Percentiles rank a stretch among this genome's conserved stretches.
phyloP scores from a whole-genome alignment of 2,888 invertebrate species.

The Andrena chrysosceles region DNA sequence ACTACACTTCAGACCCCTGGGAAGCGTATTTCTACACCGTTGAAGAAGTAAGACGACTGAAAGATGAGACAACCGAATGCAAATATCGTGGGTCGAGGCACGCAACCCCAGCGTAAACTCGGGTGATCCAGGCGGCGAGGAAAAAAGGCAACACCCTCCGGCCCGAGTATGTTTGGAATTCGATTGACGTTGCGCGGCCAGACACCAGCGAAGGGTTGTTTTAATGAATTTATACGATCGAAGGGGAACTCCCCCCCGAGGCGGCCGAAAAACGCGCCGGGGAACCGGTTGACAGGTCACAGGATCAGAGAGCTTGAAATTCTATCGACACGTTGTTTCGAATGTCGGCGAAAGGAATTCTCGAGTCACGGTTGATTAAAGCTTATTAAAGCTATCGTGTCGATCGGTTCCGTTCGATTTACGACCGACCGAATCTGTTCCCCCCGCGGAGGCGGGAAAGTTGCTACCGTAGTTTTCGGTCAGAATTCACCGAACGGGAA shows the following conservation, averaged over 20 bases:
- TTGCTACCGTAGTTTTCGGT: neutral
- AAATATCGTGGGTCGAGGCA: slow-evolving; percentile 51
- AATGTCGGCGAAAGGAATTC: slow-evolving; percentile 43
- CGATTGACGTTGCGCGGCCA: slow-evolving; percentile 76
- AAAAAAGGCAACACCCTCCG: slow-evolving; percentile 54
- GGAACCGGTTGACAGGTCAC: slow-evolving; percentile 55
- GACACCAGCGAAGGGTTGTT: slow-evolving; percentile 81
- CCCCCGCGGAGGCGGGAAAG: too few relatives aligned
- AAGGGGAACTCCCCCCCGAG: slow-evolving; percentile 45
- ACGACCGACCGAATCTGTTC: neutral
- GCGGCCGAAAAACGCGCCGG: slow-evolving; percentile 35
- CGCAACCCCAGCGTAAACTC: slow-evolving; percentile 46
- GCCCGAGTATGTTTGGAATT: slow-evolving; percentile 77
- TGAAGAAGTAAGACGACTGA: slow-evolving; percentile 37
- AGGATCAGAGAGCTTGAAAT: slow-evolving; percentile 58
- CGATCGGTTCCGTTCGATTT: neutral
- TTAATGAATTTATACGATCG: slow-evolving; percentile 81
- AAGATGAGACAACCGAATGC: slow-evolving; percentile 57
- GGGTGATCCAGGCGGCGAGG: slow-evolving; percentile 44
- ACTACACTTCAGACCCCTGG: neutral
- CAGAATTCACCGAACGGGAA: neutral
- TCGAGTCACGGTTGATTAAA: slow-evolving; percentile 36
- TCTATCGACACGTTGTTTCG: slow-evolving; percentile 50
- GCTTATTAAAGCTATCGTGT: slow-evolving; percentile 17
- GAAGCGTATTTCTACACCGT: neutral